These are phyloP conservation scores for Macroglossus sobrinus DNA, from an alignment of 2,113 vertebrate species.

Conservation along the genomic window DNA sequence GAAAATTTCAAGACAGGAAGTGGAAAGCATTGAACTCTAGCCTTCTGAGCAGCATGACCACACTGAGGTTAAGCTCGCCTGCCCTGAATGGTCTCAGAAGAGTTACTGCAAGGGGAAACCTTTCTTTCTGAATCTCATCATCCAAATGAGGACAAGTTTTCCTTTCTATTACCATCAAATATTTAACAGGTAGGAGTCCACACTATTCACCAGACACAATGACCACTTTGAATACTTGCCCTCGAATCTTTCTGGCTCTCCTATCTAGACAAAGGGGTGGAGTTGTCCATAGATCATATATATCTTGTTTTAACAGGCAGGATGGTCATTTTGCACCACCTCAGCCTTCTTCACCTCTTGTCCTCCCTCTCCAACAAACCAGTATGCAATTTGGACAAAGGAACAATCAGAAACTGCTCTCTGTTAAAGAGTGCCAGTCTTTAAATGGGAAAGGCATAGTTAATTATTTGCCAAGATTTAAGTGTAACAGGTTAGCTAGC, in stretches of 20 bases:
- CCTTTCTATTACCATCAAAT: background rate
- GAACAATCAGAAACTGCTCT: background rate
- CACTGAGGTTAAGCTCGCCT: background rate
- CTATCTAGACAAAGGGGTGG: background rate
- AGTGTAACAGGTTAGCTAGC: background rate
- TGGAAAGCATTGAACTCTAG: background rate
- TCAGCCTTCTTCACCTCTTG: background rate
- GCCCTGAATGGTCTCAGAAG: background rate
- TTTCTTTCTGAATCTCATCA: background rate
- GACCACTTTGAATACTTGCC: background rate
- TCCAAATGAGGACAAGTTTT: background rate
- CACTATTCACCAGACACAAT: background rate
- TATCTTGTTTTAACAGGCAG: background rate
- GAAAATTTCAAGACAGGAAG: background rate
- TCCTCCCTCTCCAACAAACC: background rate
- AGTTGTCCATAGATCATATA: background rate
- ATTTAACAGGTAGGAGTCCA: background rate
- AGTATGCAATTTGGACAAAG: background rate
- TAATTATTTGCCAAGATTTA: slow-evolving; percentile 6
- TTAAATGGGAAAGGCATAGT: background rate
- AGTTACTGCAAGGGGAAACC: background rate
- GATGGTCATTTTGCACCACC: background rate
- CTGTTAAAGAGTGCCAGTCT: background rate
- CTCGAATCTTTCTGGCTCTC: background rate
- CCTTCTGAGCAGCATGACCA: background rate